Evolutionary conservation across 2,888 invertebrate genomes (phyloP), one percentile per base, ranked within the genome.

Genomic region (Pinctada fucata): DNA sequence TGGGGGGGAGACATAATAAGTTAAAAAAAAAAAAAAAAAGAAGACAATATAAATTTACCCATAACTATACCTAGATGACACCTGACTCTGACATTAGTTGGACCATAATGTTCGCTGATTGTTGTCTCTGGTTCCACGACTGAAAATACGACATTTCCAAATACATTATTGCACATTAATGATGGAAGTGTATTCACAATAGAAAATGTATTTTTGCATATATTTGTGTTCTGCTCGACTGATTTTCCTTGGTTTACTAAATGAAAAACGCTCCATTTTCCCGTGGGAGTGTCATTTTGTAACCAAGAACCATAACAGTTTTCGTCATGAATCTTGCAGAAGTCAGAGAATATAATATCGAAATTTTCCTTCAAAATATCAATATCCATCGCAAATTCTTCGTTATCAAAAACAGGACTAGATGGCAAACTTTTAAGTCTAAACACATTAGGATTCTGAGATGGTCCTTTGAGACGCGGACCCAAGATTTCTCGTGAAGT

Each of bases 121-220:
- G 71, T 67, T 1, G 91, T 92, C 3, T 87, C 86, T 66, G 91
- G 90, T 16, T 88, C 80, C n/a, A 91, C 78, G 2, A 91, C 88
- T 4, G 92, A 92, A 79, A 91, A 92, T 6, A 88, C 82, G 13
- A 87, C 90, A 86, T 91, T 90, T 50, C 90, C 90, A 85, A 92
- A 92, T n/a, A 91, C 79, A 82, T 86, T 89, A 6, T 83, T 81
- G 10, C 52, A 77, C 90, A 92, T 90, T n/a, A 86, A 76, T n/a
- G 81, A 80, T 4, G 86, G 81, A 52, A 91, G 74, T 16, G 79
- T 78, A 48, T 82, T 72, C 5, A 91, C 72, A 45, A 89, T 58
- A 31, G 82, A 74, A 75, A 86, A 83, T 5, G 91, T 91, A 10
- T 85, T 69, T 48, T 91, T 90, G 82, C 90, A 91, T 2, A 82